Evolutionary conservation across 2,888 invertebrate species (phyloP).

Genomic region (Eupithecia subfuscata): DNA sequence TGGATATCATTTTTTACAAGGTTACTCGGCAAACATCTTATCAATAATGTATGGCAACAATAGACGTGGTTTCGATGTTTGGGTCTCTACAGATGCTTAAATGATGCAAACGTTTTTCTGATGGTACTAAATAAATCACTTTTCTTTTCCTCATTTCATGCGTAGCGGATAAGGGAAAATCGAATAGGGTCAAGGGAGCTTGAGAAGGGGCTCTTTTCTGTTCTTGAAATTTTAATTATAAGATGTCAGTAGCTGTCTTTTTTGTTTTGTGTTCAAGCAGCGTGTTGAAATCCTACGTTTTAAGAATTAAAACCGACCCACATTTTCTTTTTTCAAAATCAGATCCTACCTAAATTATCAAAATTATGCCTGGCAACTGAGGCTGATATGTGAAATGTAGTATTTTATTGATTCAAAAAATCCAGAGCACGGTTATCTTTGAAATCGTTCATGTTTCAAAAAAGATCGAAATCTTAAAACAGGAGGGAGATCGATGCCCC

Average conservation of each 20-base stretch:
- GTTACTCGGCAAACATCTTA: slow-evolving; percentile 20
- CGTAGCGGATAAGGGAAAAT: slow-evolving; percentile 14
- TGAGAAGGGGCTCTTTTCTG: slow-evolving; percentile 15
- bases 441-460: not conserved
- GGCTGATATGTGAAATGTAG: not conserved
- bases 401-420: not conserved
- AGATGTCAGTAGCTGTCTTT: slow-evolving; percentile 3
- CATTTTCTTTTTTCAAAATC: too few species aligned
- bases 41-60: slow-evolving; percentile 52
- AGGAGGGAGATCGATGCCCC: not conserved
- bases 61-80: slow-evolving; percentile 48
- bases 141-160: slow-evolving; percentile 17
- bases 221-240: slow-evolving; percentile 25
- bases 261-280: not conserved
- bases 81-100: slow-evolving; percentile 29
- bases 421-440: not conserved
- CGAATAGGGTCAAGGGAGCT: slow-evolving; percentile 24
- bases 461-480: not conserved
- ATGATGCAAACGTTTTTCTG: slow-evolving; percentile 40
- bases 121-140: slow-evolving; percentile 38
- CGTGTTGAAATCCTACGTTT: not conserved
- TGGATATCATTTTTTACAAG: not conserved
- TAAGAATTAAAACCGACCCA: not conserved
- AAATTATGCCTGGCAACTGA: not conserved
- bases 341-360: not conserved